These are phyloP conservation scores for Pecten maximus DNA, from an alignment of 2,888 invertebrate genomes.

Conservation along the genomic window DNA sequence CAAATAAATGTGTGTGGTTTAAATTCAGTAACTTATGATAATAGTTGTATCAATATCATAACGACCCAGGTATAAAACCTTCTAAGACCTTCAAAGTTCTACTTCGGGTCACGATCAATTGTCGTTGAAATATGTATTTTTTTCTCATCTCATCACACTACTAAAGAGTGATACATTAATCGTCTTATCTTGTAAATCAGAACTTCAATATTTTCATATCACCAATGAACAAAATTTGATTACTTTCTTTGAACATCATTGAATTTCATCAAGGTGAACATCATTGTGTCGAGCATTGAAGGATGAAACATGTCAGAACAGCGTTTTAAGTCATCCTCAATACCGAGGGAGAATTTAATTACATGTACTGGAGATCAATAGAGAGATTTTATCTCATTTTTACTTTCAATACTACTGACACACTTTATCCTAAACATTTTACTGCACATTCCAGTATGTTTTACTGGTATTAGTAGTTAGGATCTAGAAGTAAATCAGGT, in stretches of 20 bases:
- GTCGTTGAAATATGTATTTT: background rate
- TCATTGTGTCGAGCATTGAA: background rate
- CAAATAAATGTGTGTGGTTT: background rate
- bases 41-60: slow-evolving; percentile 1
- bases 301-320: background rate
- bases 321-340: background rate
- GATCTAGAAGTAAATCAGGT: background rate
- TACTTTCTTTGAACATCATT: background rate
- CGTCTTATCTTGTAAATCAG: background rate
- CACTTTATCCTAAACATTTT: background rate
- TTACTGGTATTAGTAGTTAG: background rate
- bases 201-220: background rate
- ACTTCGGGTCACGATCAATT: background rate
- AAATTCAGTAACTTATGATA: background rate
- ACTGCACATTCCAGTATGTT: background rate
- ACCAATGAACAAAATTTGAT: background rate
- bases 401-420: background rate
- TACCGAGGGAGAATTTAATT: background rate
- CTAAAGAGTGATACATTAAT: background rate
- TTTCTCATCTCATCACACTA: background rate
- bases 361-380: background rate
- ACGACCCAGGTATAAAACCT: background rate
- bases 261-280: background rate
- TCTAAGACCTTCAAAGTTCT: background rate
- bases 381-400: background rate